These are phyloP conservation scores for Tachysurus vachellii DNA, from an alignment of 2,113 vertebrate species.

Conservation along the genomic window DNA sequence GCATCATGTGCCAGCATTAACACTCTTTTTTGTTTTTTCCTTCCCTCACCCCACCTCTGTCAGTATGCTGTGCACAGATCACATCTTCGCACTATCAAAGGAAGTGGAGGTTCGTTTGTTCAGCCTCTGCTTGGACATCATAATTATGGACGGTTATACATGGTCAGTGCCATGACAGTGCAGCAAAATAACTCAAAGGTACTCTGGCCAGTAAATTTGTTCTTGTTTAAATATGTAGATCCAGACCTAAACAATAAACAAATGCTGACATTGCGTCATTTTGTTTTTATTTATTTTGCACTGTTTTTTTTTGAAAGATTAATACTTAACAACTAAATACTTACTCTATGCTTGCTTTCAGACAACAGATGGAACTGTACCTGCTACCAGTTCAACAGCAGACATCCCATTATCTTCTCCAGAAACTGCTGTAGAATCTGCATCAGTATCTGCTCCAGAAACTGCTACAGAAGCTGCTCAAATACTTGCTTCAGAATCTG, in stretches of 20 bases:
- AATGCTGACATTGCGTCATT: neutral
- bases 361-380: constrained; percentile 40
- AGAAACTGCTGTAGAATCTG: neutral
- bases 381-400: constrained; percentile 47
- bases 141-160: constrained; percentile 60
- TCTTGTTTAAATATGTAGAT: neutral
- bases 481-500: neutral
- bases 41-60: neutral
- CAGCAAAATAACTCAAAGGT: constrained; percentile 75
- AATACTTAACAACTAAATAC: neutral
- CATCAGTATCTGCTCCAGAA: constrained; percentile 49
- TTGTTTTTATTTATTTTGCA: neutral
- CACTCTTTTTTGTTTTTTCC: constrained; percentile 56
- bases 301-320: neutral
- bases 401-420: neutral
- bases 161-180: constrained; percentile 62
- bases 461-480: constrained; percentile 6
- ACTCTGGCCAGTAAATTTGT: neutral
- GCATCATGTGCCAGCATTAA: constrained; percentile 48
- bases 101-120: constrained; percentile 42
- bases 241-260: neutral
- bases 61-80: constrained; percentile 59
- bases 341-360: constrained; percentile 27
- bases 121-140: constrained; percentile 57
- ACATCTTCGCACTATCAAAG: constrained; percentile 62